Evolutionary conservation across 2,113 vertebrate species (phyloP).

Genomic region (Edolisoma coerulescens): DNA sequence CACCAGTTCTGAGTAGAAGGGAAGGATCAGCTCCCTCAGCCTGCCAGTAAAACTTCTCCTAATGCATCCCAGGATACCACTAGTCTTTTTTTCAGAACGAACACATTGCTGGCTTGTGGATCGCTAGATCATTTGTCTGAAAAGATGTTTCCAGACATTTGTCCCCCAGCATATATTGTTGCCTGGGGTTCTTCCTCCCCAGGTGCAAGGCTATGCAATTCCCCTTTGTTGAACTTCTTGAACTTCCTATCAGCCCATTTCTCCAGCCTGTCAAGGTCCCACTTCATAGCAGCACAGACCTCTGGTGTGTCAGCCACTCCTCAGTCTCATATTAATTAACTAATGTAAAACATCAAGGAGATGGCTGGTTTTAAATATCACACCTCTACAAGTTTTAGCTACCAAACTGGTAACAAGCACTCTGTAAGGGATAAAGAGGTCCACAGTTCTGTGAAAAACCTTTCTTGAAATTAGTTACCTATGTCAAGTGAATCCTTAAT

Average conservation of each 20-base stretch:
- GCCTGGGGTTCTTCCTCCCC: not conserved
- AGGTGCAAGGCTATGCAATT: not conserved
- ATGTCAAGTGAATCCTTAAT: not conserved
- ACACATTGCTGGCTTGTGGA: not conserved
- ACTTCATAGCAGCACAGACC: not conserved
- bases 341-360: not conserved
- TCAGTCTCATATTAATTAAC: not conserved
- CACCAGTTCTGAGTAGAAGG: not conserved
- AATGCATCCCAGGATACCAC: not conserved
- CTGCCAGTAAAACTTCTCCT: not conserved
- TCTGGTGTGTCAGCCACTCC: not conserved
- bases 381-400: not conserved
- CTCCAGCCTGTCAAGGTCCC: not conserved
- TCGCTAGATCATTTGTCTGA: rapidly evolving
- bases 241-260: not conserved
- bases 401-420: not conserved
- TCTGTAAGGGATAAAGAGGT: not conserved
- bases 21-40: not conserved
- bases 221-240: not conserved
- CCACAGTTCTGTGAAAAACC: not conserved
- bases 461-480: not conserved
- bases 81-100: not conserved
- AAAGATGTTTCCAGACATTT: not conserved
- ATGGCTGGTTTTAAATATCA: not conserved
- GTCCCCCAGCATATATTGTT: not conserved